These are phyloP conservation scores for Nyctalus aviator DNA, from an alignment of 2,797 vertebrate genomes.

Conservation along the genomic window DNA sequence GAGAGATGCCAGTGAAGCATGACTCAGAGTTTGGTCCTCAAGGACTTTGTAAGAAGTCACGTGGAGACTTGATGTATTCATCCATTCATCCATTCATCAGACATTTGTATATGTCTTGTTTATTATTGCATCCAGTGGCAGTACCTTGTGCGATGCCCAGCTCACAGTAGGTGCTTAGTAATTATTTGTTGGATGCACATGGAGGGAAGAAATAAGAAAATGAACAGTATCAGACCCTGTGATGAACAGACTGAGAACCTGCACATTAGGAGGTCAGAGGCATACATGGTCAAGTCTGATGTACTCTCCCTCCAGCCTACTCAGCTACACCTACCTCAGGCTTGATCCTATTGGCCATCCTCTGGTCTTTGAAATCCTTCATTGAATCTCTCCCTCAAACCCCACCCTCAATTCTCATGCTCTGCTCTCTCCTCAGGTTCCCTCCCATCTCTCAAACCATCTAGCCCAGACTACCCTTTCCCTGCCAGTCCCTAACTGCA, in stretches of 20 bases:
- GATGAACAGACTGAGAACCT: not conserved
- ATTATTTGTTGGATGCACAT: not conserved
- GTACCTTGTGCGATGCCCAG: not conserved
- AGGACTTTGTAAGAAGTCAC: slow-evolving; percentile 63
- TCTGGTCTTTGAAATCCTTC: not conserved
- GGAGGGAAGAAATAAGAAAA: not conserved
- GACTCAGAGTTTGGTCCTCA: slow-evolving; percentile 45
- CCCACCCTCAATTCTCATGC: not conserved
- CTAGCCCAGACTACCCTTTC: not conserved
- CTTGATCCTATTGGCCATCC: fast-evolving
- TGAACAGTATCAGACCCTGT: not conserved
- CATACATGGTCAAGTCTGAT: fast-evolving
- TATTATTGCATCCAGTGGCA: not conserved
- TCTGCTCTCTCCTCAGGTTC: not conserved
- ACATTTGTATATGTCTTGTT: not conserved
- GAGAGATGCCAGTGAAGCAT: slow-evolving; percentile 29
- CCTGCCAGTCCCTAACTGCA: not conserved
- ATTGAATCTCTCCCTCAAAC: not conserved
- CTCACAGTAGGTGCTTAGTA: not conserved
- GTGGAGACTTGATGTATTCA: not conserved
- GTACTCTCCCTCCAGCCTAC: not conserved
- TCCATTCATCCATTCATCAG: slow-evolving; percentile 31
- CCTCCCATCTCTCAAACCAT: not conserved
- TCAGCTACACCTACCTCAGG: fast-evolving
- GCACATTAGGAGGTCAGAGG: not conserved